Evolutionary conservation across 2,113 vertebrate species (phyloP).

Genomic region (Poicephalus meyeri): DNA sequence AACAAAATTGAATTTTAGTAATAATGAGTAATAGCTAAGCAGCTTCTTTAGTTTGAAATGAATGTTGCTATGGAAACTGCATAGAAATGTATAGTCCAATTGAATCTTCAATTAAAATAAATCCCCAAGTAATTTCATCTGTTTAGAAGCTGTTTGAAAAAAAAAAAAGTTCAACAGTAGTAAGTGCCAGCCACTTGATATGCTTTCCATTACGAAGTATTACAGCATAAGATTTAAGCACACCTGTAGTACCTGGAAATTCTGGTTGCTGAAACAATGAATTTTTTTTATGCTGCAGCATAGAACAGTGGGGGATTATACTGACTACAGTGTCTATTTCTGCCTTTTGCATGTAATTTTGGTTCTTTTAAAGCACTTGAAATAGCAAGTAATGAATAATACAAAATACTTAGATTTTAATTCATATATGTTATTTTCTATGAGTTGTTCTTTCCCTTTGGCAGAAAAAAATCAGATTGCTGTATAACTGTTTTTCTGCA

Average conservation of each 20-base stretch:
- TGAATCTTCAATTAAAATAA: slow-evolving; percentile 77
- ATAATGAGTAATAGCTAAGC: slow-evolving; percentile 77
- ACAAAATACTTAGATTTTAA: neutral
- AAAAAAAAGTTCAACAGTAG: neutral
- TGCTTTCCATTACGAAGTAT: neutral
- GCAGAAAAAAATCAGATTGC: neutral
- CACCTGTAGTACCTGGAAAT: neutral
- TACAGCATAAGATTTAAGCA: neutral
- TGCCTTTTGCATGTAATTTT: neutral
- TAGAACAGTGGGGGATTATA: neutral
- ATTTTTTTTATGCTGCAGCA: neutral
- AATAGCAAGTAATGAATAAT: neutral
- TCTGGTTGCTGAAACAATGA: neutral
- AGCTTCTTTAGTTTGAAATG: slow-evolving; percentile 71
- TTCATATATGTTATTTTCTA: neutral
- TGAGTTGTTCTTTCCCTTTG: neutral
- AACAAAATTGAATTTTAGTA: slow-evolving; percentile 78
- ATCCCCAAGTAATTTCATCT: slow-evolving; percentile 74
- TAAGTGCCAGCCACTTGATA: slow-evolving; percentile 37
- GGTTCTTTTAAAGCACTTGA: neutral
- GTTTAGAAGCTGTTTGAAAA: slow-evolving; percentile 64
- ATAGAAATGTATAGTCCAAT: slow-evolving; percentile 70
- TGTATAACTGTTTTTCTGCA: neutral
- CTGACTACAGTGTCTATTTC: neutral
- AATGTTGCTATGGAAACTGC: slow-evolving; percentile 81